phyloP scores from a whole-genome alignment of 2,113 vertebrate species.

The Bos javanicus region DNA sequence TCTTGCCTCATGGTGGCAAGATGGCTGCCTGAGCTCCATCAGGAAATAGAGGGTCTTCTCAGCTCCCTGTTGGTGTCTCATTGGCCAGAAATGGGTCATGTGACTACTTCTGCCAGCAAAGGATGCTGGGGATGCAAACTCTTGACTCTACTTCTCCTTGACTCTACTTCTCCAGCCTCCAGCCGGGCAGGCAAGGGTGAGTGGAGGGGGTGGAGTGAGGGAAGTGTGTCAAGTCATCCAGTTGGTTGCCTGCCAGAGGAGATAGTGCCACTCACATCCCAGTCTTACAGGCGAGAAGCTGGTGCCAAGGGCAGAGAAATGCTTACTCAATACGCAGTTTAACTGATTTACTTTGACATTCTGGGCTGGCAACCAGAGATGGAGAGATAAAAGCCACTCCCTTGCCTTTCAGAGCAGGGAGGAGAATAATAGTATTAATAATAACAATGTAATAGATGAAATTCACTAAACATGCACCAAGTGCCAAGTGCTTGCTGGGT shows the following conservation, averaged over 20 bases:
- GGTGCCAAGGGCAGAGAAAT: conserved; percentile 46
- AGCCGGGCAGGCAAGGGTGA: neutral
- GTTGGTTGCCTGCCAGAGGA: neutral
- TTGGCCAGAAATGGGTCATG: neutral
- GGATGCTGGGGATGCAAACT: neutral
- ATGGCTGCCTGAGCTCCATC: neutral
- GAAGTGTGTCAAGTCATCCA: neutral
- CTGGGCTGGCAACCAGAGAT: conserved; percentile 54
- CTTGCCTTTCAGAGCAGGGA: neutral
- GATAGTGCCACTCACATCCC: neutral
- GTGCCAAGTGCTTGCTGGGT: neutral
- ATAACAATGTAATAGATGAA: neutral
- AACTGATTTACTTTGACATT: conserved; percentile 44
- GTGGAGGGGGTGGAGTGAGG: neutral
- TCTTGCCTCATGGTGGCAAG: neutral
- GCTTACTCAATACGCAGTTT: conserved; percentile 44
- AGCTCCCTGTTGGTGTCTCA: neutral
- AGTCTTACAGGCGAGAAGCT: neutral
- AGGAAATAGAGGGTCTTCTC: neutral
- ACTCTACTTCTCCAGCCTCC: neutral
- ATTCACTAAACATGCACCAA: neutral
- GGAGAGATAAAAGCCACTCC: conserved; percentile 39
- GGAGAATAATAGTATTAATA: neutral
- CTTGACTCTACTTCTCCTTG: neutral
- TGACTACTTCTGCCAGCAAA: neutral